Conservation (phyloP, 2,888 invertebrate species). For the Drosophila paramelanica region DNA sequence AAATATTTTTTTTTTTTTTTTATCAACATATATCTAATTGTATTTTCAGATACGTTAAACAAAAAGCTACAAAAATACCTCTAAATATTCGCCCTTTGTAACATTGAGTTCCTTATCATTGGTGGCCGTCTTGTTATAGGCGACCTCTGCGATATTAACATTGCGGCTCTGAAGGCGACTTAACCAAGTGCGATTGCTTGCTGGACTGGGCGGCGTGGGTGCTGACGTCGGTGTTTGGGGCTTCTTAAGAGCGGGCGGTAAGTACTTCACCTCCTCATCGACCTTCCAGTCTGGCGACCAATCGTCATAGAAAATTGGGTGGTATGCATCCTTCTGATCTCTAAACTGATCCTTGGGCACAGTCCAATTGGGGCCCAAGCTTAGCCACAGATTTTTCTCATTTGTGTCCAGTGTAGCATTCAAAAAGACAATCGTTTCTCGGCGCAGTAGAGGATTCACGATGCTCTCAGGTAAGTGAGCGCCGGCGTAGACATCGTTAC, state of each 20-base stretch:
- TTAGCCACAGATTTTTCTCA: conserved; percentile 98
- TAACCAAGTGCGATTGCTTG: conserved; percentile 87
- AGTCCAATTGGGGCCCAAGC: conserved; percentile 97
- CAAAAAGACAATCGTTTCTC: conserved; percentile 96
- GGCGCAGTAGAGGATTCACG: conserved; percentile 94
- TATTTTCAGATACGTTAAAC: no score
- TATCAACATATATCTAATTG: no score
- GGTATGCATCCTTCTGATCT: conserved; percentile 94
- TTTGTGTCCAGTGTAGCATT: conserved; percentile 97
- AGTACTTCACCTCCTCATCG: conserved; percentile 89
- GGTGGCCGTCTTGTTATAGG: conserved; percentile 97
- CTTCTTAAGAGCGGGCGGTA: conserved; percentile 80
- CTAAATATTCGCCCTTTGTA: conserved; percentile 96
- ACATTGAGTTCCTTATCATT: conserved; percentile 99
- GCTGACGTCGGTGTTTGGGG: conserved; percentile 30
- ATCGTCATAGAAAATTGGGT: conserved; percentile 98
- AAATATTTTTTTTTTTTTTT: not conserved
- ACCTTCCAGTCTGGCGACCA: conserved; percentile 96
- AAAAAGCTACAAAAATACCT: conserved; percentile 87
- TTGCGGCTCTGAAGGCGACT: conserved; percentile 89
- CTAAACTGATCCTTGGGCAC: conserved; percentile 97
- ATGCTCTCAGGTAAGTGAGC: conserved; percentile 93
- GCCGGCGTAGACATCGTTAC: conserved; percentile 94
- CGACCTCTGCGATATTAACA: conserved; percentile 93
- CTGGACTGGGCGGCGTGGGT: conserved; percentile 47